Base-by-base conservation (phyloP, 2,888 invertebrate species). In the Tenthredo notha region DNA sequence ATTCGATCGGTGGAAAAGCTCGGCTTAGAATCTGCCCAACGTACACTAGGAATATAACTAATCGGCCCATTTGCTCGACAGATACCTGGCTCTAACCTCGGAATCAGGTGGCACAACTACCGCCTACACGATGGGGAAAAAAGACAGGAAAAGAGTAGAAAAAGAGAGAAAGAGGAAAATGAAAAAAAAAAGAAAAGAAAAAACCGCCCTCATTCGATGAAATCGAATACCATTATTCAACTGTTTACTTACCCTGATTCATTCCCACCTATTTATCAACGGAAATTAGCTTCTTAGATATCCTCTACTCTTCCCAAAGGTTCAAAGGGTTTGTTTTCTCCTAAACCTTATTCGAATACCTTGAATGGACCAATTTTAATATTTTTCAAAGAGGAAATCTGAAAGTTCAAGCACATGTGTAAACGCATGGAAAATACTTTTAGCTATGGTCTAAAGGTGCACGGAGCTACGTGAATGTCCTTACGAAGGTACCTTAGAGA, bases 51-150 rank as follows among this genome's bases (percentile, higher is more conserved):
- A 88, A 89, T 89, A 90, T 90, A 90, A 91, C 90, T 90, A 91
- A 91, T 91, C 88, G 86, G 85, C 89, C 90, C 90, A 91, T 90
- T 90, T 90, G 89, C 86, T 87, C 90, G 87, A 89, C 88, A 87
- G 88, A 90, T 89, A 87, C 85, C 72, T 43, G 43, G 43, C 72
- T 61, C 84, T 75, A 78, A 65, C 67, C 78, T 80, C 18, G 54
- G 84, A 84, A 65, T 84, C 84, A 84, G 80, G 80, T 80, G 80
- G 80, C 61, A 12, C 21, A 61, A 61, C 78, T 54, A 58, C 58
- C 9, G 50, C 78, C 54, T 54, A 54, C 54, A 7, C 47, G 54
- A 29, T 4, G n/a, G 29, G 25, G 1, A 21, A 4, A 25, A n/a
- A 47, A 50, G n/a, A 21, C 10, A 25, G 9, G 15, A 29, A 21